Conservation (phyloP, 1,140 invertebrate genomes). For the Drosophila nigrodunni region DNA sequence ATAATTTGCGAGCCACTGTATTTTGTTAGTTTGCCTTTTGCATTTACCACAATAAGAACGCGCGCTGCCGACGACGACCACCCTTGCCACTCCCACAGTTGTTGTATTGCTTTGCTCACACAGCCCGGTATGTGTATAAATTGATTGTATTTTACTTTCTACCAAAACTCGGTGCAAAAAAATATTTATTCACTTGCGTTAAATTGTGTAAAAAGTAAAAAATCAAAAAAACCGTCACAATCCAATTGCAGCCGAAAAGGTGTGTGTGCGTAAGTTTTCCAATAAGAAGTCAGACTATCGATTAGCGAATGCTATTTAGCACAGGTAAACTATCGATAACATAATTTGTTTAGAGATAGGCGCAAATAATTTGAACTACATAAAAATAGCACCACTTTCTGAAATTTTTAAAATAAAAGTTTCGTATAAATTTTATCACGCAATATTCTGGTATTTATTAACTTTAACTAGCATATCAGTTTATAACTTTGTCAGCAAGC, state of each 20-base stretch:
- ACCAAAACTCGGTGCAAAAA: slow-evolving; percentile 2
- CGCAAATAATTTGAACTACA: slow-evolving; percentile 17
- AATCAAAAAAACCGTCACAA: slow-evolving; percentile 16
- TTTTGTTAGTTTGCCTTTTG: slow-evolving; percentile 32
- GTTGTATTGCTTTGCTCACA: slow-evolving; percentile 3
- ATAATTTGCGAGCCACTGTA: background rate
- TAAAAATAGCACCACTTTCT: background rate
- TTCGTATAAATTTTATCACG: background rate
- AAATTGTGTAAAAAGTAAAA: slow-evolving; percentile 4
- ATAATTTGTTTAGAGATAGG: background rate
- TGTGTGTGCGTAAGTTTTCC: slow-evolving; percentile 52
- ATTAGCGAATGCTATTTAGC: slow-evolving; percentile 11
- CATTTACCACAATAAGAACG: slow-evolving; percentile 66
- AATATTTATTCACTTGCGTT: background rate
- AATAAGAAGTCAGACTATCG: slow-evolving; percentile 48
- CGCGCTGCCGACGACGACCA: slow-evolving; percentile 52
- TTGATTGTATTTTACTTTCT: background rate
- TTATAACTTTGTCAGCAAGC: slow-evolving; percentile 70
- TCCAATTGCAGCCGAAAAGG: slow-evolving; percentile 32
- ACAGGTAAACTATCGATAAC: slow-evolving; percentile 33
- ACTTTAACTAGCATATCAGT: slow-evolving; percentile 1
- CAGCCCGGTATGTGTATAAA: background rate
- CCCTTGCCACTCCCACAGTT: slow-evolving; percentile 50
- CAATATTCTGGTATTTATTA: slow-evolving; percentile 16
- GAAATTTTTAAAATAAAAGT: background rate